Base-by-base conservation (phyloP, 2,888 invertebrate species). In the Girardia tigrina region DNA sequence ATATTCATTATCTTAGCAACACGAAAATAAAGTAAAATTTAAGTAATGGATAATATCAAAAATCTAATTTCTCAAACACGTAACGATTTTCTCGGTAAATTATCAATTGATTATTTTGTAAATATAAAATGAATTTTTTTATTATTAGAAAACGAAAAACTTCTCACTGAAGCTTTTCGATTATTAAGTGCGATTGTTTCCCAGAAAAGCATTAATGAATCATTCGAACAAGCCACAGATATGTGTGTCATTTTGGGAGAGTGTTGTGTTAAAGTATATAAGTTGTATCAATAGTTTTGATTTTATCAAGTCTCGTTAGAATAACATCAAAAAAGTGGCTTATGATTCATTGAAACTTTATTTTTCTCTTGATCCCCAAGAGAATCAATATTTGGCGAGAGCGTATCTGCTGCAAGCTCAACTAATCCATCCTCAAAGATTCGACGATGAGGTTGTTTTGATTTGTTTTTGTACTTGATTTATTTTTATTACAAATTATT, bases 391-490 rank as follows among this genome's bases (percentile, higher is more conserved):
- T 16, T 56, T 56, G 23, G 56, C 56, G 6, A 4, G 56, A 8
- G 56, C 56, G 6, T 56, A 56, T 56, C n/a, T 56, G n/a, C n/a
- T 56, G n/a, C 56, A 56, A n/a, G 56, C 56, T n/a, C 56, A 56
- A 16, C 23, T 56, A 16, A 56, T 56, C 4, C 4, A 56, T 4
- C 56, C 56, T 20, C 8, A 56, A 56, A 4, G 56, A 56, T 56
- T 56, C n/a, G 56, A 56, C 23, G 56, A 56, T 12, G 56, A 56
- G n/a, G 56, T 56, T 6, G 23, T 36, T 16, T 36, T 12, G 16
- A 36, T 12, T 36, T 8, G 23, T 20, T 20, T 6, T 20, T 56
- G n/a, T 20, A 56, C 2, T 56, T 56, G 23, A 56, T 36, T 12
- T 16, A 36, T 20, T 20, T 56, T 56, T 56, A n/a, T n/a, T n/a